Percentiles rank a stretch among this genome's conserved stretches.
Evolutionary conservation across 2,797 vertebrate genomes (phyloP).

Genomic region (Tolypeutes matacus): DNA sequence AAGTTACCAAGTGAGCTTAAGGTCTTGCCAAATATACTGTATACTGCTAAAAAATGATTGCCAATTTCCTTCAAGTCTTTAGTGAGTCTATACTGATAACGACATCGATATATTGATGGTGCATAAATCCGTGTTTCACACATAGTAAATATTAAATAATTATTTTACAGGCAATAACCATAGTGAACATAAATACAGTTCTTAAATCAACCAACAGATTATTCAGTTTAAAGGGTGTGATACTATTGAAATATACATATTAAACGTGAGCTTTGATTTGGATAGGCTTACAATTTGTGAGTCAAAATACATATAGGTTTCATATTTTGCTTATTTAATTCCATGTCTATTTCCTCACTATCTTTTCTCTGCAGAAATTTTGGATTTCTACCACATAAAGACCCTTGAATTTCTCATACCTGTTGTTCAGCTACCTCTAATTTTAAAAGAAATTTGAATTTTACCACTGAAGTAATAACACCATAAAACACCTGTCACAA

Average conservation of each 20-base stretch:
- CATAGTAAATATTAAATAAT: conserved; percentile 48
- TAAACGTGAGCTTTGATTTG: conserved; percentile 65
- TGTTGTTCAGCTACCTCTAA: neutral
- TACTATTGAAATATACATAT: conserved; percentile 47
- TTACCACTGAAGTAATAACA: neutral
- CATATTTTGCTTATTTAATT: conserved; percentile 67
- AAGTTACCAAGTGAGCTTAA: too few relatives aligned
- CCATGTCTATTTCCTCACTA: conserved; percentile 10
- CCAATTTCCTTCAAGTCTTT: too few relatives aligned
- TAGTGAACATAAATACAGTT: conserved; percentile 64
- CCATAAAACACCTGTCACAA: conserved; percentile 5
- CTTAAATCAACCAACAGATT: conserved; percentile 55
- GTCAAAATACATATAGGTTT: conserved; percentile 62
- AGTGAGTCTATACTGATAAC: too few relatives aligned
- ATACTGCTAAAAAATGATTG: too few relatives aligned
- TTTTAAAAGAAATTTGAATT: neutral
- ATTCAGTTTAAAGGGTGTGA: conserved; percentile 68
- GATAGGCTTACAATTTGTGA: conserved; percentile 49
- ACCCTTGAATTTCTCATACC: conserved; percentile 10
- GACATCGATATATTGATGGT: neutral
- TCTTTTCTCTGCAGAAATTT: conserved; percentile 19
- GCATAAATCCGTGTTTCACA: conserved; percentile 3
- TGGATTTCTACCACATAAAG: conserved; percentile 18
- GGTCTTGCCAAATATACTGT: too few relatives aligned
- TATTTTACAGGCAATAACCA: conserved; percentile 64